Evolutionary conservation across 2,113 vertebrate genomes (phyloP).

Genomic region (Meleagris gallopavo): DNA sequence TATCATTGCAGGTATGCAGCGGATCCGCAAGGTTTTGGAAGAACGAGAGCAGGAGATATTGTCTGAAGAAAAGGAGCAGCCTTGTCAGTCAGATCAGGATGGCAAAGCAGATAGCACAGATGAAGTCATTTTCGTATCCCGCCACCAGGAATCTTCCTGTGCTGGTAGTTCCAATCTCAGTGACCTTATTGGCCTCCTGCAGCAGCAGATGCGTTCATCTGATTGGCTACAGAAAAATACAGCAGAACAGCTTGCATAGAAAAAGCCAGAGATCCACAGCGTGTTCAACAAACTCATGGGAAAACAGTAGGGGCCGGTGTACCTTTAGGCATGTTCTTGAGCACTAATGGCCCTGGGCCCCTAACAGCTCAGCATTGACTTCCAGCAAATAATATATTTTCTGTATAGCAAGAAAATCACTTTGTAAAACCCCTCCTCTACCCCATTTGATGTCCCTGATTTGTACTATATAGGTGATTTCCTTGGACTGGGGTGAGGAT

Average conservation of each 20-base stretch:
- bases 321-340: background rate
- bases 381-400: conserved; percentile 58
- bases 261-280: conserved; percentile 86
- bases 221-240: conserved; percentile 88
- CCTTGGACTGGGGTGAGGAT: background rate
- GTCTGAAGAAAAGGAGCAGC: conserved; percentile 66
- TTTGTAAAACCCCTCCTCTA: conserved; percentile 39
- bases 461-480: conserved; percentile 42
- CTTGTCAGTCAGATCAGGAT: conserved; percentile 61
- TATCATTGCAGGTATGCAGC: conserved; percentile 85
- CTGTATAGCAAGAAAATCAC: conserved; percentile 46
- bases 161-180: conserved; percentile 68
- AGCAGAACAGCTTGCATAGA: conserved; percentile 82
- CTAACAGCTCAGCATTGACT: conserved; percentile 16
- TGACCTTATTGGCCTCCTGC: conserved; percentile 82
- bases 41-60: conserved; percentile 70
- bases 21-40: conserved; percentile 85
- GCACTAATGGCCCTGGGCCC: background rate
- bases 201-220: conserved; percentile 83
- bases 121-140: conserved; percentile 73
- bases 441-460: background rate
- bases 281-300: conserved; percentile 86
- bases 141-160: conserved; percentile 72
- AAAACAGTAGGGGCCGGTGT: conserved; percentile 65
- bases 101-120: conserved; percentile 72